Conservation (phyloP, 2,797 vertebrate genomes). For the Periophthalmus magnuspinnatus region DNA sequence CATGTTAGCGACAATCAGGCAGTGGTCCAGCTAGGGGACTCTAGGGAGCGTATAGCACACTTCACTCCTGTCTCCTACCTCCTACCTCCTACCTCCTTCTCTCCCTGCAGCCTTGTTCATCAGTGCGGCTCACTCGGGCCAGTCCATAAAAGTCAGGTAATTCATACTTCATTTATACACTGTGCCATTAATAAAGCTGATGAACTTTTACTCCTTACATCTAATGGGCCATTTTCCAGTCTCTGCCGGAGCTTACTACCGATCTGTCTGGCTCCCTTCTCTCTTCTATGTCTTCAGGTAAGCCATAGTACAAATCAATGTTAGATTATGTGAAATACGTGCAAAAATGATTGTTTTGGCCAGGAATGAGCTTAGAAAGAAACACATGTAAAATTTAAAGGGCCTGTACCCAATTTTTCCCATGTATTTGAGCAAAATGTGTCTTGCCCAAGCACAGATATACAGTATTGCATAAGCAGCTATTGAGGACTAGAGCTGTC, state of each 20-base stretch:
- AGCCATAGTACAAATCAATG: conserved; percentile 23
- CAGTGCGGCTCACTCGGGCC: conserved; percentile 71
- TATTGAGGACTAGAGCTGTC: too few species aligned
- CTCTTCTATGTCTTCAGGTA: conserved; percentile 25
- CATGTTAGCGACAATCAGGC: conserved; percentile 78
- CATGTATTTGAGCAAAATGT: too few species aligned
- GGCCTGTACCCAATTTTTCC: too few species aligned
- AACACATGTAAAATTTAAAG: too few species aligned
- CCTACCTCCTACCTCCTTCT: conserved; percentile 22
- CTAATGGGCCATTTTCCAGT: conserved; percentile 74
- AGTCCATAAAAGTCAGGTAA: conserved; percentile 80
- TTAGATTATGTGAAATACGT: not conserved
- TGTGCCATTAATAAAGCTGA: conserved; percentile 78
- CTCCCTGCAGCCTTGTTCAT: conserved; percentile 57
- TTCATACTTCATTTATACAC: conserved; percentile 79
- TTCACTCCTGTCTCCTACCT: conserved; percentile 35
- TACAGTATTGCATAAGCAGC: too few species aligned
- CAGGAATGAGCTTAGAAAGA: too few species aligned
- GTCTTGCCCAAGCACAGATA: too few species aligned
- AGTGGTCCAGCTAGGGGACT: conserved; percentile 73
- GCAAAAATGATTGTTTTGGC: too few species aligned
- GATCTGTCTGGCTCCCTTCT: conserved; percentile 27
- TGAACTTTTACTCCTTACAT: conserved; percentile 79
- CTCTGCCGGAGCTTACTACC: conserved; percentile 51
- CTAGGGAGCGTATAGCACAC: conserved; percentile 68